Evolutionary conservation across 2,797 vertebrate species (phyloP).

Genomic region (Sternarchorhynchus goeldii): DNA sequence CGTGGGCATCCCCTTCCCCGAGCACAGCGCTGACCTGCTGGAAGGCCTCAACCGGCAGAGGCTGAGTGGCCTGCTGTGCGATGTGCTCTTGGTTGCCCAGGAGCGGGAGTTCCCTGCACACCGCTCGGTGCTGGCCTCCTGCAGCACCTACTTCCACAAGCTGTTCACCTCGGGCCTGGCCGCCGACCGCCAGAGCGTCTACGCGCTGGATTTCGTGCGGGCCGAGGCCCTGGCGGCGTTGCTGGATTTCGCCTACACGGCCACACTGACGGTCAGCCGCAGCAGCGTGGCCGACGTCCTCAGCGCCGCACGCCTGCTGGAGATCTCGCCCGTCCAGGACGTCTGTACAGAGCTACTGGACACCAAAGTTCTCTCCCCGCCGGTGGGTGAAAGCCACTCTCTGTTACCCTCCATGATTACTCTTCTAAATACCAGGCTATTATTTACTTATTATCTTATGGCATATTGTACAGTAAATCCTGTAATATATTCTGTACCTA

Average conservation of each 20-base stretch:
- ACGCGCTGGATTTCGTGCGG: slow-evolving; percentile 93
- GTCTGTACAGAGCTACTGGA: slow-evolving; percentile 97
- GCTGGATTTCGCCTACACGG: slow-evolving; percentile 98
- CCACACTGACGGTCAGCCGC: slow-evolving; percentile 94
- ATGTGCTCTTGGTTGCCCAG: slow-evolving; percentile 92
- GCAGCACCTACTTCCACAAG: slow-evolving; percentile 98
- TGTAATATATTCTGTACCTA: no score
- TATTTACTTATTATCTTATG: no score
- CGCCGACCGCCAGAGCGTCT: slow-evolving; percentile 94
- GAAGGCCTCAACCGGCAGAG: slow-evolving; percentile 94
- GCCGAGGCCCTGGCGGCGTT: slow-evolving; percentile 90
- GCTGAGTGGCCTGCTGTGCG: slow-evolving; percentile 90
- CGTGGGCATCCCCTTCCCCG: slow-evolving; percentile 97
- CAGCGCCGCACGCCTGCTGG: slow-evolving; percentile 90
- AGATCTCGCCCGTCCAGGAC: slow-evolving; percentile 91
- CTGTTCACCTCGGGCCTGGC: slow-evolving; percentile 94
- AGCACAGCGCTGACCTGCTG: slow-evolving; percentile 96
- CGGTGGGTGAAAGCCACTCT: slow-evolving; percentile 64
- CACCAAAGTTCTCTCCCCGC: slow-evolving; percentile 85
- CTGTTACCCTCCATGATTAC: no score
- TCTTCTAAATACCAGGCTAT: not conserved
- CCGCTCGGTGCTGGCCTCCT: slow-evolving; percentile 95
- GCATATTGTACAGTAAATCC: no score
- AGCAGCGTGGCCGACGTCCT: slow-evolving; percentile 92
- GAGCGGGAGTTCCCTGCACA: slow-evolving; percentile 96